phyloP scores from a whole-genome alignment of 2,888 invertebrate species.

The Metopia argyrocephala region DNA sequence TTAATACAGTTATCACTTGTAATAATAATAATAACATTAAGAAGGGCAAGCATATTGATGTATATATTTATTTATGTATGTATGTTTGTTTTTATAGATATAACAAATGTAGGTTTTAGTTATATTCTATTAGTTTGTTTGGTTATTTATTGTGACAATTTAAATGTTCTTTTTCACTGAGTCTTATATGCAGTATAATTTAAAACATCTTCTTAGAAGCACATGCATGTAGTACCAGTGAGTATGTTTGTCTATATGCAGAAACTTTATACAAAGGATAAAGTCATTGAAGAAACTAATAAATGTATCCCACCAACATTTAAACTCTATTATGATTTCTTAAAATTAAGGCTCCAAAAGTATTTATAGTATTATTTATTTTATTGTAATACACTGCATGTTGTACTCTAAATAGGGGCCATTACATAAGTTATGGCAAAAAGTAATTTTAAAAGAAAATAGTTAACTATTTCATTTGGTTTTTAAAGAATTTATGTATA shows the following conservation, averaged over 20 bases:
- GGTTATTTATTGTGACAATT: constrained; percentile 66
- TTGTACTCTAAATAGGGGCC: neutral
- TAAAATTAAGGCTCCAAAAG: neutral
- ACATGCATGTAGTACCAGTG: neutral
- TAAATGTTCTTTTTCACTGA: constrained; percentile 62
- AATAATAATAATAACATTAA: constrained; percentile 3
- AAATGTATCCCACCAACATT: constrained; percentile 12
- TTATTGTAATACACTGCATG: neutral
- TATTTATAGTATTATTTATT: neutral
- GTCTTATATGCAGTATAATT: constrained; percentile 40
- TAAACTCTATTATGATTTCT: constrained; percentile 5
- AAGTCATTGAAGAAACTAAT: constrained; percentile 35
- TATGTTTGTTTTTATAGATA: constrained; percentile 17
- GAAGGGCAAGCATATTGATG: no score
- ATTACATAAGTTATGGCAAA: no score
- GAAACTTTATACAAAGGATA: neutral
- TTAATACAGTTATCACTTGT: constrained; percentile 43
- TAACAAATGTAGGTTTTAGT: neutral
- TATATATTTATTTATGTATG: constrained; percentile 13
- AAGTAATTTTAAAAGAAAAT: no score
- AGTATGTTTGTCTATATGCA: constrained; percentile 4
- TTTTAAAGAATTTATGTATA: no score
- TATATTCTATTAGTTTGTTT: constrained; percentile 53
- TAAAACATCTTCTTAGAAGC: constrained; percentile 5
- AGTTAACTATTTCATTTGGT: no score